Conservation (phyloP, 1,140 invertebrate species). For the Bombus cullumanus region DNA sequence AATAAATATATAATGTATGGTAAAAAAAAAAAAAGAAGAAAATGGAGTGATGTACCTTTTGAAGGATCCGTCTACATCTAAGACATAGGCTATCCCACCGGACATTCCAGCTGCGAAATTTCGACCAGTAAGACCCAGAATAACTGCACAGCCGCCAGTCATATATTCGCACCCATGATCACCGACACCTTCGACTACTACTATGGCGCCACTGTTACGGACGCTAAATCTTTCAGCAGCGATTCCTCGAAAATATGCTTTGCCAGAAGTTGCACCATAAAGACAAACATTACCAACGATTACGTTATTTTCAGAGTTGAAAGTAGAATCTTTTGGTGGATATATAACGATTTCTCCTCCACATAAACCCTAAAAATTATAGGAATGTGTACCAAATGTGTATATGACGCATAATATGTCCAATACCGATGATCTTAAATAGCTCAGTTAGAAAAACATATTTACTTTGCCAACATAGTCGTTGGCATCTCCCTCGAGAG, state of each 20-base stretch:
- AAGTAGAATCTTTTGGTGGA: constrained; percentile 92
- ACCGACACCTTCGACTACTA: constrained; percentile 96
- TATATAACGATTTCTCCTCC: constrained; percentile 97
- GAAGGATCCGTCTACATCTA: constrained; percentile 94
- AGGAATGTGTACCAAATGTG: too few relatives aligned
- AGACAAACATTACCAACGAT: constrained; percentile 99
- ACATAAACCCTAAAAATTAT: constrained; percentile 88
- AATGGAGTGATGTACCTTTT: constrained; percentile 79
- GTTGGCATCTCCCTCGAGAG: constrained; percentile 98
- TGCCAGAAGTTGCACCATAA: constrained; percentile 98
- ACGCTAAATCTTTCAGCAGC: constrained; percentile 99
- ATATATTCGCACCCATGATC: constrained; percentile 99
- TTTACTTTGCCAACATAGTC: constrained; percentile 95
- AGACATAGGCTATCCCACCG: constrained; percentile 98
- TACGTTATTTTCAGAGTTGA: constrained; percentile 96
- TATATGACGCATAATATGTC: not conserved
- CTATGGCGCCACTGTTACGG: constrained; percentile 96
- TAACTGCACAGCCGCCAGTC: constrained; percentile 96
- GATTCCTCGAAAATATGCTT: constrained; percentile 97
- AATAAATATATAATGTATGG: not conserved
- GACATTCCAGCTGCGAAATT: constrained; percentile 99
- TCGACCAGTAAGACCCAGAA: constrained; percentile 96
- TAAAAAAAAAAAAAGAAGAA: not conserved
- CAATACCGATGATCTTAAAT: not conserved
- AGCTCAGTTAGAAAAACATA: not conserved